A percentile compares a stretch with the other conserved stretches of the same genome.
Evolutionary conservation across 2,113 vertebrate species (phyloP).

Genomic region (Amphilophus citrinellus): DNA sequence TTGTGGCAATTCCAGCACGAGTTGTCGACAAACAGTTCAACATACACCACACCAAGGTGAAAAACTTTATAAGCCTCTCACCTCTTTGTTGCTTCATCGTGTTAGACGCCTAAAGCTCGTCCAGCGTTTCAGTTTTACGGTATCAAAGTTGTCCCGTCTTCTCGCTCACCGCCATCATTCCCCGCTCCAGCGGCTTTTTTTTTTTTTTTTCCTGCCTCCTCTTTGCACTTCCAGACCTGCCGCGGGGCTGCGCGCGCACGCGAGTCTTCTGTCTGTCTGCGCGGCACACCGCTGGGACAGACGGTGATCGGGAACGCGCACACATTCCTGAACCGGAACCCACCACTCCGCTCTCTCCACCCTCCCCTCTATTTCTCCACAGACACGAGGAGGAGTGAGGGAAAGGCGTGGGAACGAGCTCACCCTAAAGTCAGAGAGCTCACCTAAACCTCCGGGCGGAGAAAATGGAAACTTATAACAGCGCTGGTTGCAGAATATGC

Average conservation of each 20-base stretch:
- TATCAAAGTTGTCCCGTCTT: conserved; percentile 75
- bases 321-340: conserved; percentile 81
- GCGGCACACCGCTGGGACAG: conserved; percentile 47
- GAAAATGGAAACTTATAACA: conserved; percentile 4
- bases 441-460: conserved; percentile 19
- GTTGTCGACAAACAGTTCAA: not conserved
- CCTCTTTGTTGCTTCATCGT: conserved; percentile 63
- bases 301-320: conserved; percentile 67
- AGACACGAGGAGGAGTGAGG: conserved; percentile 31
- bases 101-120: conserved; percentile 31
- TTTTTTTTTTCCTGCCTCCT: conserved; percentile 44
- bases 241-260: conserved; percentile 67
- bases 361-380: conserved; percentile 8
- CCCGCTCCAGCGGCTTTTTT: conserved; percentile 61
- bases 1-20: conserved; percentile 57
- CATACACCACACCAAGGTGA: not conserved
- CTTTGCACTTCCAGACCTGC: conserved; percentile 74
- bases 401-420: conserved; percentile 71
- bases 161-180: conserved; percentile 80
- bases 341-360: conserved; percentile 61
- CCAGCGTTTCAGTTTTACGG: conserved; percentile 38
- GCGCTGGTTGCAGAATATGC: not conserved
- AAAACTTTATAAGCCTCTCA: conserved; percentile 48
- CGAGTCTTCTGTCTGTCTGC: not conserved
- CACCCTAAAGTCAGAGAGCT: conserved; percentile 9